Evolutionary conservation across 1,140 invertebrate species (phyloP), one percentile per base, ranked within the genome.

Genomic region (Sminthurinus signatus): DNA sequence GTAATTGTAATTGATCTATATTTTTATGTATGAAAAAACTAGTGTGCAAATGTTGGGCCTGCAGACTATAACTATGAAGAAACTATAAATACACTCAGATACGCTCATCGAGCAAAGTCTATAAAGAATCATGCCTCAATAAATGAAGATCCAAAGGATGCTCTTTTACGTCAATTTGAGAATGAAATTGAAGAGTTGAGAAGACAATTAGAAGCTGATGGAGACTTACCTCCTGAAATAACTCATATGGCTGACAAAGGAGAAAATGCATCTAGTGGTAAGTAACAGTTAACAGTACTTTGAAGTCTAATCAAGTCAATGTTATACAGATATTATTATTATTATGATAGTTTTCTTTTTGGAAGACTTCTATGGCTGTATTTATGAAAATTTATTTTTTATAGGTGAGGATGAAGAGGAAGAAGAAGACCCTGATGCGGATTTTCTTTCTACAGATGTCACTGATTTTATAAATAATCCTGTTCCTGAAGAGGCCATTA

Each of bases 111-210:
- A 58, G 95, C 96, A 1, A 99, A 99, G 78, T 95, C 91, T 74
- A 99, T 99, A 63, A 89, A 94, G 75, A 99, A 99, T 78, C 86
- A 88, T 70, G 95, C 94, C 52, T 86, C 88, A 69, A 88, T 99
- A 60, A 99, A 99, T 77, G 95, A 97, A 76, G 96, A 99, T 79
- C 93, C 96, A 0, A 98, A 98, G 74, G 95, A 98, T 80, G 94
- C 96, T 2, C 78, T 98, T 25, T 82, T 99, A 17, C 84, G 93
- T 46, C 87, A 94, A 74, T 98, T 97, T 77, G 95, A 98, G 80
- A 85, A 91, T 73, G 95, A 99, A 80, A 98, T 99, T 72, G 91
- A 93, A 73, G 87, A 92, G 25, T 80, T 99, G 2, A 85, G 86
- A 48, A 87, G 88, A 71, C 91, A 95, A 74, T 77, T 99, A 28